Percentiles rank a stretch among this genome's conserved stretches.
Evolutionary conservation across 2,797 vertebrate species (phyloP).

Genomic region (Luscinia megarhynchos): DNA sequence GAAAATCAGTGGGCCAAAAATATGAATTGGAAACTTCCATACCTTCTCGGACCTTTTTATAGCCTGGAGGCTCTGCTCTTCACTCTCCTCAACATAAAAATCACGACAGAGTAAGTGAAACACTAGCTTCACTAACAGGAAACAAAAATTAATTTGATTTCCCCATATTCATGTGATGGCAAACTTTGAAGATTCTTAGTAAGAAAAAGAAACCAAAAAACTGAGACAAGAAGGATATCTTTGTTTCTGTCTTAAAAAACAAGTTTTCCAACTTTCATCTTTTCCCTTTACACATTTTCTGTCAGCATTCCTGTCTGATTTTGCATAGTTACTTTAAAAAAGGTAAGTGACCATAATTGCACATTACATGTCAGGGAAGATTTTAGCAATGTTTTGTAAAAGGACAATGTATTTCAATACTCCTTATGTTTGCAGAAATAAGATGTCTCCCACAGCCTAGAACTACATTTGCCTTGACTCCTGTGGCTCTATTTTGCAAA

Average conservation of each 20-base stretch:
- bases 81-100: not conserved
- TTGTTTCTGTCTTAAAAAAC: not conserved
- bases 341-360: not conserved
- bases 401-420: not conserved
- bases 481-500: not conserved
- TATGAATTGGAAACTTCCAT: not conserved
- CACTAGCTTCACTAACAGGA: not conserved
- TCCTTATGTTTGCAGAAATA: not conserved
- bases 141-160: not conserved
- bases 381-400: not conserved
- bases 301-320: not conserved
- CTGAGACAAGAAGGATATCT: not conserved
- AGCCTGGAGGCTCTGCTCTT: not conserved
- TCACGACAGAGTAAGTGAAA: rapidly evolving
- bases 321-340: not conserved
- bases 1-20: not conserved
- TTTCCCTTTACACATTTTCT: not conserved
- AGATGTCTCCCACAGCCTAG: not conserved
- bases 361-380: not conserved
- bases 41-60: not conserved
- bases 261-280: not conserved
- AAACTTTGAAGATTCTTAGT: not conserved
- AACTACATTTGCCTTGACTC: not conserved
- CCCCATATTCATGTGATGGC: too few relatives aligned
- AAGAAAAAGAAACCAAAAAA: not conserved